Evolutionary conservation across 1,140 invertebrate species (phyloP).

Genomic region (Heterodera schachtii): DNA sequence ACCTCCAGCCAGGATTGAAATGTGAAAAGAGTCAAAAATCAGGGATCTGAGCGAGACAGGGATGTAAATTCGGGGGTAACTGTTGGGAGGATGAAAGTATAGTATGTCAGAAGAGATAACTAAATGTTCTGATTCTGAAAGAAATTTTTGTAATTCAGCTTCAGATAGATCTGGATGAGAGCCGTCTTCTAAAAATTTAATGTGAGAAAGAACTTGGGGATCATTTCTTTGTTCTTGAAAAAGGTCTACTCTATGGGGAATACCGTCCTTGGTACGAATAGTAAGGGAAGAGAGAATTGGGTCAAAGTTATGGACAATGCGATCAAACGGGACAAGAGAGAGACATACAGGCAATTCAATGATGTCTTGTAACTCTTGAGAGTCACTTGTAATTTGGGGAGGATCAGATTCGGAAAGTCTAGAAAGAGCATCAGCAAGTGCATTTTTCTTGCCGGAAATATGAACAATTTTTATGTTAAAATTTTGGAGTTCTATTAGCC

Average conservation of each 20-base stretch:
- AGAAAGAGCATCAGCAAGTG: conserved; percentile 23
- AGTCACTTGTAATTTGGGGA: background rate
- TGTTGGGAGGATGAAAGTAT: conserved; percentile 1
- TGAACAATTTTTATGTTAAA: conserved; percentile 24
- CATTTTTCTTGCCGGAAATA: conserved; percentile 18
- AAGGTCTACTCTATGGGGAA: background rate
- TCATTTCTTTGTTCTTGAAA: conserved; percentile 16
- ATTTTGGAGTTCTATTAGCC: conserved; percentile 31
- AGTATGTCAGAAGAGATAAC: background rate
- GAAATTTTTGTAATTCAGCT: background rate
- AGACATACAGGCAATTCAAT: conserved; percentile 23
- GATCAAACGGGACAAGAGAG: background rate
- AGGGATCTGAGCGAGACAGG: background rate
- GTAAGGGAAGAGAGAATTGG: conserved; percentile 10
- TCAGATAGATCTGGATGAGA: background rate
- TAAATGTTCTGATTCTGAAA: background rate
- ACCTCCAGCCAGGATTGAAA: conserved; percentile 8
- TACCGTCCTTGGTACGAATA: conserved; percentile 2
- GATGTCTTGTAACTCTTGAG: conserved; percentile 20
- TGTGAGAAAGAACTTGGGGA: background rate
- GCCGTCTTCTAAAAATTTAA: background rate
- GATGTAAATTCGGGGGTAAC: background rate
- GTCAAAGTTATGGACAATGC: conserved; percentile 12
- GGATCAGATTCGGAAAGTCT: background rate
- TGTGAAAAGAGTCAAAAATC: conserved; percentile 33